Percentiles rank a stretch among this genome's conserved stretches.
These are phyloP conservation scores for Hemicentrotus pulcherrimus DNA, from an alignment of 35 echinoderm and acorn worm genomes.

Conservation along the genomic window DNA sequence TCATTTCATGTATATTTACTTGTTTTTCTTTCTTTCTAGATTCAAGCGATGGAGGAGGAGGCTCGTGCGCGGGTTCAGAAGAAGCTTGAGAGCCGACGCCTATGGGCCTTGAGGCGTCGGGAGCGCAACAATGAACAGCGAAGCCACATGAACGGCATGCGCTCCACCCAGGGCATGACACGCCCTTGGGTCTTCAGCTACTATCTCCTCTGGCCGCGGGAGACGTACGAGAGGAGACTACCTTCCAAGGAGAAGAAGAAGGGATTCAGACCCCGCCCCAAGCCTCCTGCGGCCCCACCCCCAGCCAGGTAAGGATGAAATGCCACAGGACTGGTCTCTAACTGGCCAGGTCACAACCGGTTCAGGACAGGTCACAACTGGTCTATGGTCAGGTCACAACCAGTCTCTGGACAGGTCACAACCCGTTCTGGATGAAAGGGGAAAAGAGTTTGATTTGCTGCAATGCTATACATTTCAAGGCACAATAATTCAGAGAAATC, in stretches of 20 bases:
- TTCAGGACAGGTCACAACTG: not conserved
- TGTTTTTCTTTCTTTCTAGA: conserved; percentile 15
- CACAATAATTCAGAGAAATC: not conserved
- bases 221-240: conserved; percentile 85
- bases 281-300: conserved; percentile 22
- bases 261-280: conserved; percentile 51
- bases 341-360: not conserved
- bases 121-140: conserved; percentile 68
- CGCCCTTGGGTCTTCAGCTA: conserved; percentile 93
- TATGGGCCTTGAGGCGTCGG: conserved; percentile 61
- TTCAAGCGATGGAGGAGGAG: conserved; percentile 80
- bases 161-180: conserved; percentile 91
- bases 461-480: not conserved
- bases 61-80: conserved; percentile 71
- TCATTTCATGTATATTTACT: too few relatives aligned
- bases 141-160: conserved; percentile 74
- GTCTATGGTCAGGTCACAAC: too few relatives aligned
- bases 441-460: too few relatives aligned
- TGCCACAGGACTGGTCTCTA: not conserved
- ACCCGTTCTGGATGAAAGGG: too few relatives aligned
- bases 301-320: not conserved
- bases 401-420: too few relatives aligned
- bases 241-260: conserved; percentile 78
- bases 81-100: conserved; percentile 66
- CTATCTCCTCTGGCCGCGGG: conserved; percentile 91